These are phyloP conservation scores for Pangasius macronema DNA, from an alignment of 2,797 vertebrate genomes.

Conservation along the genomic window DNA sequence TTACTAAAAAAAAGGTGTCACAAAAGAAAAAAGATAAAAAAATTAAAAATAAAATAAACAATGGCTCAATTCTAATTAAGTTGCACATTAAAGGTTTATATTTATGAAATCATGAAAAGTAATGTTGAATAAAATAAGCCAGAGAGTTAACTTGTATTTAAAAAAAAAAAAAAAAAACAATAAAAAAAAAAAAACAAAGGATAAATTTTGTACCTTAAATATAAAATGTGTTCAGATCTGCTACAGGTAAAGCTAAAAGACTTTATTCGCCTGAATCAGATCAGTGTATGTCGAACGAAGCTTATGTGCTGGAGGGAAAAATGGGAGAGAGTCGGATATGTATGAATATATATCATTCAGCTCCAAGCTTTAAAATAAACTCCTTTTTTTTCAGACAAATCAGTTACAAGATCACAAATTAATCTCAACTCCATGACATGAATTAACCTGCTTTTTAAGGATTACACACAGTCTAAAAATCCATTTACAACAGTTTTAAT, in stretches of 20 bases:
- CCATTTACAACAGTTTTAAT: slow-evolving; percentile 60
- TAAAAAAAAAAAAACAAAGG: background rate
- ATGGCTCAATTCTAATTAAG: too few relatives aligned
- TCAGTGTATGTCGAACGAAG: background rate
- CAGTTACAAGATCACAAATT: slow-evolving; percentile 63
- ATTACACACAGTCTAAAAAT: slow-evolving; percentile 62
- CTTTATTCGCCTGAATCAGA: background rate
- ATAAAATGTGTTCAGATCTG: background rate
- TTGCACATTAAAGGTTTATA: background rate
- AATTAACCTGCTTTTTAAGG: slow-evolving; percentile 55
- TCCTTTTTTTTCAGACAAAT: slow-evolving; percentile 43
- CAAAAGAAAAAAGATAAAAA: too few relatives aligned
- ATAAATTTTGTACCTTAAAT: background rate
- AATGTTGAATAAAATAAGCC: too few relatives aligned
- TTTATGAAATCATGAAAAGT: background rate
- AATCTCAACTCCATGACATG: slow-evolving; percentile 63
- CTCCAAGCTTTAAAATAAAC: background rate
- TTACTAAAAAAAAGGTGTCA: background rate
- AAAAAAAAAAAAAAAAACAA: too few relatives aligned
- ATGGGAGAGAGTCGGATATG: background rate
- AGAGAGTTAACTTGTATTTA: background rate
- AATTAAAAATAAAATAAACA: too few relatives aligned
- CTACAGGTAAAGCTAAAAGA: background rate
- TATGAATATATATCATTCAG: background rate
- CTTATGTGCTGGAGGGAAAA: background rate